A percentile compares a stretch with the other conserved stretches of the same genome.
Conservation (phyloP, 2,888 invertebrate genomes). For the Zygaena filipendulae region DNA sequence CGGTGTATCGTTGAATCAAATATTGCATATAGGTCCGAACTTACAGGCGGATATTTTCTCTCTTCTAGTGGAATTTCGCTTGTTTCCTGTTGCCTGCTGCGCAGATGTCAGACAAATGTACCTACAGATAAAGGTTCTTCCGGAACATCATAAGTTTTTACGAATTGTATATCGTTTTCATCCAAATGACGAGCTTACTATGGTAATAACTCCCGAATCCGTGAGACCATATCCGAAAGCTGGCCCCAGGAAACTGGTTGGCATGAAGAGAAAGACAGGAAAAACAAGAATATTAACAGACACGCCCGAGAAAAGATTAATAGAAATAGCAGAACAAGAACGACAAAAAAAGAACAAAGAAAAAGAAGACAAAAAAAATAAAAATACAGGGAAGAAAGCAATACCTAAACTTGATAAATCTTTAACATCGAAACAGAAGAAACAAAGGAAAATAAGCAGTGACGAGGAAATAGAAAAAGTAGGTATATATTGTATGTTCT, state of each 20-base stretch:
- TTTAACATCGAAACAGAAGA: too few species aligned
- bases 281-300: slow-evolving; percentile 17
- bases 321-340: slow-evolving; percentile 14
- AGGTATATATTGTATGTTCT: not conserved
- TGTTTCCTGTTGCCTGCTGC: too few species aligned
- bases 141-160: too few species aligned
- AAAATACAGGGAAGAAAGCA: not conserved
- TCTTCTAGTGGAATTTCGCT: too few species aligned
- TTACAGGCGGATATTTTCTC: too few species aligned
- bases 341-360: slow-evolving; percentile 13
- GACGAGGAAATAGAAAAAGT: slow-evolving; percentile 10
- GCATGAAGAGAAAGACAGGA: slow-evolving; percentile 13
- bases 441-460: slow-evolving; percentile 5
- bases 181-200: too few species aligned
- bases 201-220: slow-evolving; percentile 10
- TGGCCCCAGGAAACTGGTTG: slow-evolving; percentile 10
- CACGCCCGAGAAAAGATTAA: slow-evolving; percentile 15
- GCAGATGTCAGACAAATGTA: too few species aligned
- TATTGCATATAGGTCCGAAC: too few species aligned
- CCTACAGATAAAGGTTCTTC: too few species aligned
- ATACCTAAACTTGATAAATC: not conserved
- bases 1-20: too few species aligned
- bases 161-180: too few species aligned
- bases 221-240: slow-evolving; percentile 17
- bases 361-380: slow-evolving; percentile 6